Conservation (phyloP, 1,140 invertebrate species). For the Maniola jurtina region DNA sequence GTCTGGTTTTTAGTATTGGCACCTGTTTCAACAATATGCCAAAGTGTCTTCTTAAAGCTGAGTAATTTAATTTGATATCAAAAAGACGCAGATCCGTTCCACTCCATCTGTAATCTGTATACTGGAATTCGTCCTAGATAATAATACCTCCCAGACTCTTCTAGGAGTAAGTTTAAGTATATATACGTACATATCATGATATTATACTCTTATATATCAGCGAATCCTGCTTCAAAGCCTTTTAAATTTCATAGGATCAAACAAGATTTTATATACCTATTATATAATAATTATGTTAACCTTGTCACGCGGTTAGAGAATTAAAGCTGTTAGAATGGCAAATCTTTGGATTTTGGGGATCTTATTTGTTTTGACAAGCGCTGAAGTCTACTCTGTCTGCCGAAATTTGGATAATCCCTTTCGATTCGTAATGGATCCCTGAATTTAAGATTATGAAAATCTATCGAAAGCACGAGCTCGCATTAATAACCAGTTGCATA, state of each 20-base stretch:
- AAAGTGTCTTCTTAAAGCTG: no score
- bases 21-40: no score
- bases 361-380: conserved; percentile 72
- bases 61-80: no score
- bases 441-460: conserved; percentile 2
- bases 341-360: conserved; percentile 68
- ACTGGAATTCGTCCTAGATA: no score
- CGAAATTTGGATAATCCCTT: conserved; percentile 41
- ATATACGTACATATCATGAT: no score
- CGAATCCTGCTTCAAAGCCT: conserved; percentile 1
- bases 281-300: conserved; percentile 58
- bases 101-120: no score
- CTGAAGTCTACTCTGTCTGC: conserved; percentile 46
- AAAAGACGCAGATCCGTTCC: no score
- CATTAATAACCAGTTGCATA: not conserved
- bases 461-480: not conserved
- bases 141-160: no score
- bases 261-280: no score
- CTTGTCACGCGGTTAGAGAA: conserved; percentile 66
- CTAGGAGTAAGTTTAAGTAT: no score
- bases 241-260: conserved; percentile 11
- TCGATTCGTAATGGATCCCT: conserved; percentile 30
- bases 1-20: no score
- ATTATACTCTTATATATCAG: no score
- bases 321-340: conserved; percentile 71